These are phyloP conservation scores for Nemotelus nigrinus DNA, from an alignment of 2,888 invertebrate genomes.

Conservation along the genomic window DNA sequence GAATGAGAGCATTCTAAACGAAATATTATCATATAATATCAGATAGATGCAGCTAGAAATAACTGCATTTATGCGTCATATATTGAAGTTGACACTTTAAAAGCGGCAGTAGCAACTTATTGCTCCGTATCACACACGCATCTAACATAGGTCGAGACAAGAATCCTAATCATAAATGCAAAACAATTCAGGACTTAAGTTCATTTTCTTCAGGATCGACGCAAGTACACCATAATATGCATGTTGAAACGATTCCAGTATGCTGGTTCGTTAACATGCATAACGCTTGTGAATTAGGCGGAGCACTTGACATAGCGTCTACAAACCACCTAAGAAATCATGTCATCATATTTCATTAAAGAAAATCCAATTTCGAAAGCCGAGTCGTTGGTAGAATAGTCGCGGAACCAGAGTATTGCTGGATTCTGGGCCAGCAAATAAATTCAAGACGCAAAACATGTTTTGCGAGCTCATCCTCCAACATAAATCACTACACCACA, in stretches of 20 bases:
- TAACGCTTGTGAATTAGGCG: conserved; percentile 35
- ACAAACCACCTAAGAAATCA: conserved; percentile 37
- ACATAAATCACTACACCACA: conserved; percentile 39
- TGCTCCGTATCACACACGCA: too few species aligned
- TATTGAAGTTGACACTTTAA: too few species aligned
- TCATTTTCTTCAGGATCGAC: conserved; percentile 29
- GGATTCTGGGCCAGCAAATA: conserved; percentile 34
- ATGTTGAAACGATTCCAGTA: conserved; percentile 11
- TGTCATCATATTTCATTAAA: conserved; percentile 39
- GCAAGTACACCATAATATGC: neutral
- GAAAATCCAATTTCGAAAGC: conserved; percentile 31
- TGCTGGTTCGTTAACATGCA: conserved; percentile 41
- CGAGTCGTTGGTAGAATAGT: conserved; percentile 7
- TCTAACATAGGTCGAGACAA: neutral
- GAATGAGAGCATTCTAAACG: too few species aligned
- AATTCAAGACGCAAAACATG: conserved; percentile 45
- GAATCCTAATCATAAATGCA: conserved; percentile 31
- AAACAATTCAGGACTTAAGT: conserved; percentile 37
- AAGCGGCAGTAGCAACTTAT: too few species aligned
- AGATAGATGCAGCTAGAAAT: too few species aligned
- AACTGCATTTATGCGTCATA: too few species aligned
- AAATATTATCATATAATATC: too few species aligned
- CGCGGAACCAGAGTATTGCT: neutral
- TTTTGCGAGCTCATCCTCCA: conserved; percentile 32
- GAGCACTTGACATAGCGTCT: conserved; percentile 34